These are phyloP conservation scores for Steinernema feltiae DNA, from an alignment of 1,140 invertebrate species.

Conservation along the genomic window DNA sequence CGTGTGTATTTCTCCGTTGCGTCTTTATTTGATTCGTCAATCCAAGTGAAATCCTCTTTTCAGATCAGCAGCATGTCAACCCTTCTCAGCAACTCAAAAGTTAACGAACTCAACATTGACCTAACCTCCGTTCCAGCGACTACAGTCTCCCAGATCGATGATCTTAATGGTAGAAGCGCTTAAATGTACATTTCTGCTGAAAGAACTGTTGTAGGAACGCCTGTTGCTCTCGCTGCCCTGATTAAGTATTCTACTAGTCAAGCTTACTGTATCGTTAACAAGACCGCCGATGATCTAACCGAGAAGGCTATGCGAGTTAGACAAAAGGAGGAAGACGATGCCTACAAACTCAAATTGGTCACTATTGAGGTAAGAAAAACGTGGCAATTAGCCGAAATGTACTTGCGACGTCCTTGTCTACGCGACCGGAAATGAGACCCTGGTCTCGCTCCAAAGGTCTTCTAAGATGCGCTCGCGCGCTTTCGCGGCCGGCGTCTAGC, in stretches of 20 bases:
- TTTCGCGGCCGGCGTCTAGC: no score
- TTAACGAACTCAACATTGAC: slow-evolving; percentile 6
- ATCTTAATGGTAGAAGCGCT: background rate
- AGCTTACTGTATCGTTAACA: background rate
- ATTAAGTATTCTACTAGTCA: background rate
- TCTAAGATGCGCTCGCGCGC: background rate
- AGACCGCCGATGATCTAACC: background rate
- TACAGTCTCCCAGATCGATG: background rate
- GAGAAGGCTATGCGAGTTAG: background rate
- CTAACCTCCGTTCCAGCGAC: background rate
- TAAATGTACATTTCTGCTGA: no score
- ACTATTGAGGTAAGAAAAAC: background rate
- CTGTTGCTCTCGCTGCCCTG: background rate
- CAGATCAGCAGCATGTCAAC: background rate
- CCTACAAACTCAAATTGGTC: background rate
- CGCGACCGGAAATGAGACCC: background rate
- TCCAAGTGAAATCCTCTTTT: background rate
- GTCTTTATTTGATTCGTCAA: background rate
- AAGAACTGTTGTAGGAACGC: background rate
- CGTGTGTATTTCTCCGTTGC: background rate
- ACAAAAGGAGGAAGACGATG: background rate
- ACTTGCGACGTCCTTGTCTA: background rate
- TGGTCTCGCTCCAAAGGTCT: background rate
- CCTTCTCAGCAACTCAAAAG: background rate
- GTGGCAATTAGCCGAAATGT: no score